phyloP scores from a whole-genome alignment of 2,797 vertebrate genomes.

The Eleutherodactylus coqui region DNA sequence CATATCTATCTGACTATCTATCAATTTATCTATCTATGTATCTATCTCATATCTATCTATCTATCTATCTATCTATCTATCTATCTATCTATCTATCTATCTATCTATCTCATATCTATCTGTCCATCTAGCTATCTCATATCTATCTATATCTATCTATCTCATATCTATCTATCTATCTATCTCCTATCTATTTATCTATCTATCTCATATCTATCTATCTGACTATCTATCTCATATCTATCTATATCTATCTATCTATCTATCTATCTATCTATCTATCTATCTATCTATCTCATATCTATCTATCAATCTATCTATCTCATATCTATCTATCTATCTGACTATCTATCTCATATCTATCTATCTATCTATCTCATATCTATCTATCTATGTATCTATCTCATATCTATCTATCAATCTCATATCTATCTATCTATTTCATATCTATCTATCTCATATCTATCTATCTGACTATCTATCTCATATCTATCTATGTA shows the following conservation, averaged over 20 bases:
- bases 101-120: too few relatives aligned
- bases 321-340: background rate
- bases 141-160: too few relatives aligned
- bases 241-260: background rate
- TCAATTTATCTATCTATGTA: background rate
- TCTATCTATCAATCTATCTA: slow-evolving; percentile 13
- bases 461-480: background rate
- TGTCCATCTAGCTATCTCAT: too few relatives aligned
- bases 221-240: too few relatives aligned
- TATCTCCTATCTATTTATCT: background rate
- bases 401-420: background rate
- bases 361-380: background rate
- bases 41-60: background rate
- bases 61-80: background rate
- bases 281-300: too few relatives aligned
- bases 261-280: background rate
- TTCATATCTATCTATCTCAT: too few relatives aligned
- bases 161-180: too few relatives aligned
- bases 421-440: background rate
- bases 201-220: background rate
- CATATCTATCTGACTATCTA: background rate
- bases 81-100: background rate
- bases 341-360: too few relatives aligned
- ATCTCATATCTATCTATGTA: background rate
- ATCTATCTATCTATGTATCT: background rate